These are phyloP conservation scores for Allophyes oxyacanthae DNA, from an alignment of 2,888 invertebrate species.

Conservation along the genomic window DNA sequence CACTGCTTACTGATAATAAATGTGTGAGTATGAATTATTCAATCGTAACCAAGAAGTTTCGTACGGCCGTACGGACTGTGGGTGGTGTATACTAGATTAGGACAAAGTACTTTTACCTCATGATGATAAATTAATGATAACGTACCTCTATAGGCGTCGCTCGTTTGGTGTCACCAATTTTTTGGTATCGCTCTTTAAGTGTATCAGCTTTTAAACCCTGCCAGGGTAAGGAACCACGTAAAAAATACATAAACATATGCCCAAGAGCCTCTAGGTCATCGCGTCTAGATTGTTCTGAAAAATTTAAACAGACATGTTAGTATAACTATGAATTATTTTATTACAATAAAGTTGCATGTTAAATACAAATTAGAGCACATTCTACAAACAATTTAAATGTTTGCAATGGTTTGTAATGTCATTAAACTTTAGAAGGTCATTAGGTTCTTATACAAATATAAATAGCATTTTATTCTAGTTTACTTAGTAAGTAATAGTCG, in stretches of 20 bases:
- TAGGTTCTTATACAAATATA: slow-evolving; percentile 8
- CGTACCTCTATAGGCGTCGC: slow-evolving; percentile 98
- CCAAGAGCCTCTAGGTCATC: slow-evolving; percentile 99
- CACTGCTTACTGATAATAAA: too few species aligned
- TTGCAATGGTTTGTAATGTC: slow-evolving; percentile 34
- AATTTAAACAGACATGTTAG: slow-evolving; percentile 43
- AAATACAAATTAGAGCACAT: slow-evolving; percentile 51
- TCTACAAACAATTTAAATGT: slow-evolving; percentile 43
- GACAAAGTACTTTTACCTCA: too few species aligned
- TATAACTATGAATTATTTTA: slow-evolving; percentile 34
- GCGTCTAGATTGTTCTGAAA: slow-evolving; percentile 98
- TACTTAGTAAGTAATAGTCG: not conserved
- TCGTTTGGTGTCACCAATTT: slow-evolving; percentile 99
- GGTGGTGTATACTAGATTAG: too few species aligned
- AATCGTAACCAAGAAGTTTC: too few species aligned
- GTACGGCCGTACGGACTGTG: too few species aligned
- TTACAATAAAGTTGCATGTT: slow-evolving; percentile 47
- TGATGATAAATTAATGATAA: too few species aligned
- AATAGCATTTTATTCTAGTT: too few species aligned
- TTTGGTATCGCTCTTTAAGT: slow-evolving; percentile 99
- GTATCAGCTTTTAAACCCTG: slow-evolving; percentile 99
- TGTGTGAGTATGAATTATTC: too few species aligned
- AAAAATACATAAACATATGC: slow-evolving; percentile 99
- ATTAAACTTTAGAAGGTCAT: slow-evolving; percentile 48
- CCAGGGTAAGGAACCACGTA: slow-evolving; percentile 99